These are phyloP conservation scores for human (Homo sapiens) DNA, from an alignment of 2,113 vertebrate genomes.

Conservation along the genomic window GRCh38 chr3:74996501-74997000, in stretches of 20 bases:
- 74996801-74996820: background rate
- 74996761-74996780: background rate
- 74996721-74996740: background rate
- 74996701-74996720: background rate
- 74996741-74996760: background rate
- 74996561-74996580: background rate
- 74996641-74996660: background rate
- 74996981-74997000: background rate
- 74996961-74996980: background rate
- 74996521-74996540: background rate
- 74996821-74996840: background rate
- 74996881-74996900: background rate
- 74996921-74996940: background rate
- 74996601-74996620: background rate
- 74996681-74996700: background rate
- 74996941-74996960: background rate
- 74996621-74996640: background rate
- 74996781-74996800: background rate
- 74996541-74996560: background rate
- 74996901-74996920: background rate
- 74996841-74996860: background rate
- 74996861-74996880: background rate
- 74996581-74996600: background rate
- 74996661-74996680: rapidly evolving
- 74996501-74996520: background rate